Evolutionary conservation across 2,888 invertebrate species (phyloP).

Genomic region (Acleris laterana): DNA sequence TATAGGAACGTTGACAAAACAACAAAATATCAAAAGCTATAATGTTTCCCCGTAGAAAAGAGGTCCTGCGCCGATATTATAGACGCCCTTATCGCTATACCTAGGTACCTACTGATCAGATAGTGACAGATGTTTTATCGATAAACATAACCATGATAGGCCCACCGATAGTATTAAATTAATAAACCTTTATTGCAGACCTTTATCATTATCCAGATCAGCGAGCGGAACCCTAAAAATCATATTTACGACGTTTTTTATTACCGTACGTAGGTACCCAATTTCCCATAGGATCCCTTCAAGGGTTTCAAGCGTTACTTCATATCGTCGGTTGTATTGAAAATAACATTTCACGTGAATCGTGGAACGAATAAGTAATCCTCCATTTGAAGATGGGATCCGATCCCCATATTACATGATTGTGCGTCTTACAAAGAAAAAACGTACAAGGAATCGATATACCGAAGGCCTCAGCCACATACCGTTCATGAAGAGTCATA

Average conservation of each 20-base stretch:
- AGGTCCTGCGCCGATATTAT: too few species aligned
- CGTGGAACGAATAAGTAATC: constrained; percentile 55
- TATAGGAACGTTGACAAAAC: too few species aligned
- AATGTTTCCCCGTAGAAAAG: too few species aligned
- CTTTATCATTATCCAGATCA: not conserved
- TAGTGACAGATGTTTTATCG: too few species aligned
- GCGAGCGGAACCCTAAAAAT: constrained; percentile 27
- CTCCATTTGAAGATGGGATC: constrained; percentile 63
- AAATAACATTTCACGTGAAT: constrained; percentile 58
- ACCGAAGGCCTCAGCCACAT: not conserved
- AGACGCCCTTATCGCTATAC: too few species aligned
- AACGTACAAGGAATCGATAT: constrained; percentile 10
- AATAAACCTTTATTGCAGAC: not conserved
- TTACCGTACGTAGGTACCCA: constrained; percentile 38
- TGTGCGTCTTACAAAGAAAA: constrained; percentile 43
- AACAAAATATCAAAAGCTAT: too few species aligned
- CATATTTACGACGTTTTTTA: constrained; percentile 8
- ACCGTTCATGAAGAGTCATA: not conserved
- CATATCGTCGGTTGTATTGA: constrained; percentile 41
- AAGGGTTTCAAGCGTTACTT: constrained; percentile 34
- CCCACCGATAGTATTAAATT: too few species aligned
- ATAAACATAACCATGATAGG: too few species aligned
- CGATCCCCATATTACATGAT: constrained; percentile 53
- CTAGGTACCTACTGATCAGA: too few species aligned
- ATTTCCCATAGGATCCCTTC: constrained; percentile 43